Conservation (phyloP, 1,140 invertebrate species). For the Brachionus plicatilis region DNA sequence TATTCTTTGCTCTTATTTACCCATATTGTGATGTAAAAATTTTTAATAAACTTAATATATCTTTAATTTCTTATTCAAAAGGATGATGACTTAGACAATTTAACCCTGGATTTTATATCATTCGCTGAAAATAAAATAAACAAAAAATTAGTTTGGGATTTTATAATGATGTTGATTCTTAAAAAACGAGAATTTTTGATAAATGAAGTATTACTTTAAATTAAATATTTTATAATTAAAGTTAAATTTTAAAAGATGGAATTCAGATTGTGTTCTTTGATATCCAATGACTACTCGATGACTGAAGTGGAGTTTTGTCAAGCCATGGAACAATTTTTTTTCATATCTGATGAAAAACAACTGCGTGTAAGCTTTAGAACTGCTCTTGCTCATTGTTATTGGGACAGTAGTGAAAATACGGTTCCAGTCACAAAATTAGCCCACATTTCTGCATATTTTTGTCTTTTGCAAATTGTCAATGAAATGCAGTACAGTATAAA, state of each 20-base stretch:
- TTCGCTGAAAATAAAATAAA: constrained; percentile 34
- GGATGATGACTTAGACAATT: constrained; percentile 32
- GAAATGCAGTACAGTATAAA: constrained; percentile 16
- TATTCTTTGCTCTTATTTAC: constrained; percentile 19
- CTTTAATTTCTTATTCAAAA: neutral
- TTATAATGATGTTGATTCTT: constrained; percentile 13
- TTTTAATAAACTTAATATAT: neutral
- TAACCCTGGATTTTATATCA: constrained; percentile 29
- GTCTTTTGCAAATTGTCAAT: constrained; percentile 19
- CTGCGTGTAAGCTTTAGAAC: neutral
- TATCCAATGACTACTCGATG: constrained; percentile 18
- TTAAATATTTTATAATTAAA: neutral
- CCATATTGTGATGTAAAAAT: constrained; percentile 29
- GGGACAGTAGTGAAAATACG: neutral
- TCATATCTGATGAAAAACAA: constrained; percentile 26
- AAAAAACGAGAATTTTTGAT: constrained; percentile 21
- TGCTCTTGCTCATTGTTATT: constrained; percentile 19
- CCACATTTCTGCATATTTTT: constrained; percentile 30
- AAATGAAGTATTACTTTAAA: neutral
- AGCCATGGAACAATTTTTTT: constrained; percentile 36
- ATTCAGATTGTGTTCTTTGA: neutral
- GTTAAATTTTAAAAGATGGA: constrained; percentile 18
- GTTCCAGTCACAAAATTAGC: constrained; percentile 16
- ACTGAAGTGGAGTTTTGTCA: constrained; percentile 20
- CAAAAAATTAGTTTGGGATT: constrained; percentile 38